Conservation (phyloP, 2,797 vertebrate species). For the Lophotriccus pileatus region DNA sequence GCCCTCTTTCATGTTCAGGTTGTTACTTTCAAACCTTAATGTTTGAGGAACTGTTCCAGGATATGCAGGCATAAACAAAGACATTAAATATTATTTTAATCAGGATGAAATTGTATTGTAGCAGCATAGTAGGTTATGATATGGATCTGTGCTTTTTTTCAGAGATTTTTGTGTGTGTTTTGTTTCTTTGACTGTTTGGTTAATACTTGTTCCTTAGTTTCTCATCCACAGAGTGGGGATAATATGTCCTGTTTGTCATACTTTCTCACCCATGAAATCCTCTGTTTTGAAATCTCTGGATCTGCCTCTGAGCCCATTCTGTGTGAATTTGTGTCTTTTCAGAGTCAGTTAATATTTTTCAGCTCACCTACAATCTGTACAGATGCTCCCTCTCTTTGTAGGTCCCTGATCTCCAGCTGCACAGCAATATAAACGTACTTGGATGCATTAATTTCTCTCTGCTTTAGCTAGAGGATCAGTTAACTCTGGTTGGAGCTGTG, state of each 20-base stretch:
- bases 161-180: not conserved
- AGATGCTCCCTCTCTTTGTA: not conserved
- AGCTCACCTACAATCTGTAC: not conserved
- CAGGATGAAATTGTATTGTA: not conserved
- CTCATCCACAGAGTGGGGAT: not conserved
- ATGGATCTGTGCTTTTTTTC: not conserved
- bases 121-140: not conserved
- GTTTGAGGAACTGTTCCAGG: not conserved
- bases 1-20: not conserved
- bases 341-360: not conserved
- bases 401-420: not conserved
- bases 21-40: not conserved
- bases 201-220: not conserved
- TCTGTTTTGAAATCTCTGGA: not conserved
- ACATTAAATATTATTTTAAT: not conserved
- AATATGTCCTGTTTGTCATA: not conserved
- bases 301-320: not conserved
- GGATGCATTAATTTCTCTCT: not conserved
- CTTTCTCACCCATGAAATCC: not conserved
- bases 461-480: not conserved
- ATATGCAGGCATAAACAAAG: not conserved
- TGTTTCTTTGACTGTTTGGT: not conserved
- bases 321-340: not conserved
- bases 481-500: not conserved
- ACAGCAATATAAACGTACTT: fast-evolving